A percentile compares a stretch with the other conserved stretches of the same genome.
These are phyloP conservation scores for Cotesia typhae DNA, from an alignment of 1,140 invertebrate species.

Conservation along the genomic window DNA sequence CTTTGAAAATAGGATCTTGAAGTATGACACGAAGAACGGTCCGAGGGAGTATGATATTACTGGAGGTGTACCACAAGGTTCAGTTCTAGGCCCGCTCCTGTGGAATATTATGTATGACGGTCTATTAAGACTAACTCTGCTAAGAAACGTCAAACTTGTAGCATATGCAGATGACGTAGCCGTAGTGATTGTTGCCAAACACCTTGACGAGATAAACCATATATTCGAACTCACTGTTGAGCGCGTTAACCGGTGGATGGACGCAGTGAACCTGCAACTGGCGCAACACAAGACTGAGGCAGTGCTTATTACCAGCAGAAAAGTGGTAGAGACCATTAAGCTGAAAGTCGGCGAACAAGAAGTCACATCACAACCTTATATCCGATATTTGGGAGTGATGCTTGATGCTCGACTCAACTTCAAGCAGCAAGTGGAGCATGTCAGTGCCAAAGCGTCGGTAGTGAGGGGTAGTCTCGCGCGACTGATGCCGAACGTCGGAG, in stretches of 20 bases:
- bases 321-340: slow-evolving; percentile 10
- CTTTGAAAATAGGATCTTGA: slow-evolving; percentile 8
- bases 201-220: neutral
- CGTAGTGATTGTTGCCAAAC: slow-evolving; percentile 16
- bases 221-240: no score
- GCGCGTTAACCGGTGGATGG: slow-evolving; percentile 22
- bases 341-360: slow-evolving; percentile 19
- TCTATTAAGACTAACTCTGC: neutral
- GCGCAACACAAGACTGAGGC: slow-evolving; percentile 23
- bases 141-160: neutral
- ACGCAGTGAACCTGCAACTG: neutral
- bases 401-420: slow-evolving; percentile 31
- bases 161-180: slow-evolving; percentile 24
- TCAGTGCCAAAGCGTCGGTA: slow-evolving; percentile 26
- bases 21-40: slow-evolving; percentile 7
- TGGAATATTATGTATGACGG: slow-evolving; percentile 27
- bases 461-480: neutral
- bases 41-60: slow-evolving; percentile 6
- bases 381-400: slow-evolving; percentile 32
- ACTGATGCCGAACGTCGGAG: no score
- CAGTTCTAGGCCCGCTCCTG: neutral
- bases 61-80: slow-evolving; percentile 25
- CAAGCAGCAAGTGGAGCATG: slow-evolving; percentile 23
- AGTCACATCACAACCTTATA: neutral
- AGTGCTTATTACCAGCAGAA: slow-evolving; percentile 30